Percentiles rank a stretch among this genome's conserved stretches.
These are phyloP conservation scores for Hydra vulgaris DNA, from an alignment of 30 jellyfish, hydroid and myxozoan species.

Conservation along the genomic window DNA sequence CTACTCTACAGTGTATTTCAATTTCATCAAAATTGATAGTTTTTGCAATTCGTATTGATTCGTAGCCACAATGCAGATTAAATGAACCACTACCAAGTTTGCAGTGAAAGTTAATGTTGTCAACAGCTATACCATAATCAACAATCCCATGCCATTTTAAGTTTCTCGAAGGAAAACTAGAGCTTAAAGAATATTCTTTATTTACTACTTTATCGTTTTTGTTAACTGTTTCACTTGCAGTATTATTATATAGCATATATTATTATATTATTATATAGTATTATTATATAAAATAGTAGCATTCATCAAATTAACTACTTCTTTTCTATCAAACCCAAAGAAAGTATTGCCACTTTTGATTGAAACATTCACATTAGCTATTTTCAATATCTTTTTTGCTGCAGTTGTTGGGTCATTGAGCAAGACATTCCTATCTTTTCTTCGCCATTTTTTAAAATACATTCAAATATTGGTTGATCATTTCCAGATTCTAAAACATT, in stretches of 20 bases:
- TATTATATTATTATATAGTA: no score
- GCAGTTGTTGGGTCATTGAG: constrained; percentile 2
- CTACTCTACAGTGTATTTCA: neutral
- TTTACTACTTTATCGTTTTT: neutral
- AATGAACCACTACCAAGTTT: neutral
- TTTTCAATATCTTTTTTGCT: neutral
- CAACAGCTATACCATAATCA: neutral
- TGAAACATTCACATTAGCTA: neutral
- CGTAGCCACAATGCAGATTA: constrained; percentile 3
- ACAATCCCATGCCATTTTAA: neutral
- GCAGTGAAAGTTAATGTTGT: neutral
- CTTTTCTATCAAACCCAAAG: neutral
- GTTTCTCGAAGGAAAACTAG: neutral
- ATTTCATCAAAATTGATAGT: neutral
- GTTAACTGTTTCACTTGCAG: neutral
- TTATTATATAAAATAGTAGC: no score
- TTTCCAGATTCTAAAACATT: neutral
- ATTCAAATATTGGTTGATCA: neutral
- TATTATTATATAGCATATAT: no score
- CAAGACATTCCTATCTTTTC: neutral
- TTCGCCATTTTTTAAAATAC: neutral
- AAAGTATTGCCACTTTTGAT: constrained; percentile 2
- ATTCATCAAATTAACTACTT: neutral
- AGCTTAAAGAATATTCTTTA: neutral
- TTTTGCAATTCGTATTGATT: constrained; percentile 8